Base-by-base conservation (phyloP, 30 jellyfish, hydroid and myxozoan species). In the Aurelia coerulea region DNA sequence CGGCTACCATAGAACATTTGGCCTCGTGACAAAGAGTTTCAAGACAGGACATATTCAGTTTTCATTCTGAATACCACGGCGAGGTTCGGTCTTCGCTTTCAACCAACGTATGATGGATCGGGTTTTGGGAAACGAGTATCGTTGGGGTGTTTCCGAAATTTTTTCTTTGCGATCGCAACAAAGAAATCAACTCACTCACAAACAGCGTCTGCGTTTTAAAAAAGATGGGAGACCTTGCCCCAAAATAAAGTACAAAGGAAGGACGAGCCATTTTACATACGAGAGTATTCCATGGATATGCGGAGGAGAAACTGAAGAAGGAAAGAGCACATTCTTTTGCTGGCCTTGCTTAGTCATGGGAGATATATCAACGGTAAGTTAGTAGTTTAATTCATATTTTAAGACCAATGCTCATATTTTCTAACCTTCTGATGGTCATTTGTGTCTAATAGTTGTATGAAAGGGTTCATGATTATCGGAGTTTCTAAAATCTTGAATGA, bases 291-390 rank as follows among this genome's bases (percentile, higher is more conserved):
- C 88, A 5, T 78, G 88, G 88, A 78, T 78, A 29, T 63, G 88
- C 42, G 88, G 88, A 32, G 88, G 80, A 7, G 88, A 56, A 16
- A 78, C n/a, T 31, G 88, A 78, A 16, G 88, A 78, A 17, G 83
- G 90, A 41, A 80, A 80, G 51, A 59, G 37, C 23, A 80, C 90
- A 39, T 80, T 19, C 19, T 80, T 32, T 60, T 78, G 88, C 88
- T 62, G 88, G 88, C 88, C 88, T 2, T 78, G 88, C 54, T 62
- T 78, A 39, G 90, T 80, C 2, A 80, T 80, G 90, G 90, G 90
- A 15, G 90, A 80, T 35, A 37, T 80, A 63, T 80, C 90, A 80
- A 80, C 84, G 85, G 82, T 42, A 42, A 3, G 53, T 42, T 42
- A 42, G 53, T 42, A 1, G 46, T 42, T 42, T 5, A 42, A 42